A percentile compares a stretch with the other conserved stretches of the same genome.
Conservation (phyloP, 1,140 invertebrate genomes). For the Drosophila obscura region DNA sequence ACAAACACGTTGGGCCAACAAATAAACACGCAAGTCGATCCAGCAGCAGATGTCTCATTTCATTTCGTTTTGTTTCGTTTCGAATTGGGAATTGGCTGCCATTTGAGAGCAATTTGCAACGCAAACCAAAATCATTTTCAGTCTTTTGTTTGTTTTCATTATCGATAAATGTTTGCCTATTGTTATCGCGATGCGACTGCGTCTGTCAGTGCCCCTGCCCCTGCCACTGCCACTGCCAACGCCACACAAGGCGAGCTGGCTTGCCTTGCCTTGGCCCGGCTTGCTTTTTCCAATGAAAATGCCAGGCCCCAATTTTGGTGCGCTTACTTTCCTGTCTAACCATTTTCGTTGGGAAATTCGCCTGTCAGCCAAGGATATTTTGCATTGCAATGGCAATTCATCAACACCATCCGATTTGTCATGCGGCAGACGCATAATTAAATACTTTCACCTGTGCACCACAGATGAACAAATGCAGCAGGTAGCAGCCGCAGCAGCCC, state of each 20-base stretch:
- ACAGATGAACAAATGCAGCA: not conserved
- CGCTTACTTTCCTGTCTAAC: slow-evolving; percentile 63
- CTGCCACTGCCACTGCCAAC: not conserved
- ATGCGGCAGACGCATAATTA: slow-evolving; percentile 74
- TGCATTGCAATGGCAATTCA: slow-evolving; percentile 71
- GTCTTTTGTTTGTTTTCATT: slow-evolving; percentile 43
- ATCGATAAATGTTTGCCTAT: slow-evolving; percentile 54
- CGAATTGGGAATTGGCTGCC: not conserved
- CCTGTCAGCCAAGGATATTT: slow-evolving; percentile 59
- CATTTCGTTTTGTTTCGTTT: not conserved
- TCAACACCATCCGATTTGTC: slow-evolving; percentile 73
- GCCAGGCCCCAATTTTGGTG: slow-evolving; percentile 59
- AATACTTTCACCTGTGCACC: slow-evolving; percentile 74
- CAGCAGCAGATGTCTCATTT: slow-evolving; percentile 16
- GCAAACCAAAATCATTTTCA: slow-evolving; percentile 22
- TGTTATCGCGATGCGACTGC: slow-evolving; percentile 37
- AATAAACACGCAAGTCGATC: slow-evolving; percentile 26
- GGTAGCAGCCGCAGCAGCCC: not conserved
- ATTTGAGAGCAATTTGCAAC: slow-evolving; percentile 40
- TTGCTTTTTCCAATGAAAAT: slow-evolving; percentile 61
- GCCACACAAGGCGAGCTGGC: slow-evolving; percentile 45
- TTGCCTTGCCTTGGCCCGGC: slow-evolving; percentile 35
- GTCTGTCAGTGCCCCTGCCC: slow-evolving; percentile 33
- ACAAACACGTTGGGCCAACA: slow-evolving; percentile 47
- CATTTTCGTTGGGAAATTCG: slow-evolving; percentile 46